Evolutionary conservation across 2,797 vertebrate species (phyloP).

Genomic region (Miichthys miiuy): DNA sequence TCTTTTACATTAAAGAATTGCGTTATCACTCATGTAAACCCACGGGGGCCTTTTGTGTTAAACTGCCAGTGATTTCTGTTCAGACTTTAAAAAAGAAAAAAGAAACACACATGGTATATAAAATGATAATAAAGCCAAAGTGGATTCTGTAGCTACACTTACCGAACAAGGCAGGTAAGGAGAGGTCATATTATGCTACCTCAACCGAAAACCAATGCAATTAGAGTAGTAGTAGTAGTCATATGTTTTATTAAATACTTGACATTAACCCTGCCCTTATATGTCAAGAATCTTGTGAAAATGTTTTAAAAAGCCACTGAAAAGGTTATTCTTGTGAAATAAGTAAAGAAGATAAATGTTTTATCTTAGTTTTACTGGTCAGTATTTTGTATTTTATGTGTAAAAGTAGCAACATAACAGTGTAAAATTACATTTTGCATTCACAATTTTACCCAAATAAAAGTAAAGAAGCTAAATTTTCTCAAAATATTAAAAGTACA

Average conservation of each 20-base stretch:
- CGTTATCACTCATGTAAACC: slow-evolving; percentile 60
- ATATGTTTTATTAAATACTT: neutral
- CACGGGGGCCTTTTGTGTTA: neutral
- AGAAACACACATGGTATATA: slow-evolving; percentile 4
- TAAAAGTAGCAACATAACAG: neutral
- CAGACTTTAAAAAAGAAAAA: slow-evolving; percentile 2
- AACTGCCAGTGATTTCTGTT: slow-evolving; percentile 32
- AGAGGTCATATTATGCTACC: neutral
- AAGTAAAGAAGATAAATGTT: neutral
- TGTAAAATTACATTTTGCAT: neutral
- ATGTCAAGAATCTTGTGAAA: neutral
- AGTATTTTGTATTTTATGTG: neutral
- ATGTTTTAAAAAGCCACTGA: neutral
- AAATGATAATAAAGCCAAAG: neutral
- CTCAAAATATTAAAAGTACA: neutral
- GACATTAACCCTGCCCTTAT: neutral
- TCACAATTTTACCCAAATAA: neutral
- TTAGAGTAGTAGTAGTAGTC: neutral
- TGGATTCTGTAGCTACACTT: slow-evolving; percentile 2
- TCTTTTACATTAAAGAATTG: slow-evolving; percentile 66
- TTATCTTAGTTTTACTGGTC: neutral
- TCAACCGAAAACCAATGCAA: neutral
- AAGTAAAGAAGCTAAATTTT: neutral
- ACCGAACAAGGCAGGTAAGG: slow-evolving; percentile 10
- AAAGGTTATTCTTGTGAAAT: neutral